phyloP scores from a whole-genome alignment of 2,888 invertebrate genomes.

The Ommatoiulus sabulosus region DNA sequence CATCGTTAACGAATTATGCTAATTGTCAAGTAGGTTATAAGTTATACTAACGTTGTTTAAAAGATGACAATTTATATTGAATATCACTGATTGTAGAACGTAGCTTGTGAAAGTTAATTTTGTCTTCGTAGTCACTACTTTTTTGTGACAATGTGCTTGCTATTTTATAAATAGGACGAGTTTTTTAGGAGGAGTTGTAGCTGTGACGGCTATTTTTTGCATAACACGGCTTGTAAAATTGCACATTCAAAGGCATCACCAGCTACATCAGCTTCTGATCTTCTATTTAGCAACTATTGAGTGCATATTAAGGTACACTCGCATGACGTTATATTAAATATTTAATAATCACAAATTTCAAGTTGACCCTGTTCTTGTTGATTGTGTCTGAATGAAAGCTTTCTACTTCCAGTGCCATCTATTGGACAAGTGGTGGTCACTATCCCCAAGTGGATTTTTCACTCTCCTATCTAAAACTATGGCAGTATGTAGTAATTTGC shows the following conservation, averaged over 20 bases:
- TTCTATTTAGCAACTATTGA: slow-evolving; percentile 70
- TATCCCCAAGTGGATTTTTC: slow-evolving; percentile 70
- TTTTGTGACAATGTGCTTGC: too few species aligned
- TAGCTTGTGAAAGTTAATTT: too few species aligned
- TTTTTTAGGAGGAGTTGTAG: slow-evolving; percentile 63
- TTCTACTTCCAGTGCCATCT: slow-evolving; percentile 67
- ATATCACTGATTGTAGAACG: too few species aligned
- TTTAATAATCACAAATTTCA: too few species aligned
- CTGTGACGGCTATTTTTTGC: slow-evolving; percentile 67
- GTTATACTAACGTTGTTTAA: too few species aligned
- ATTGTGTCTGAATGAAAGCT: background rate
- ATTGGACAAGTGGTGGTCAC: slow-evolving; percentile 68
- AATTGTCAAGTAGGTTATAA: too few species aligned
- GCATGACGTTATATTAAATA: background rate
- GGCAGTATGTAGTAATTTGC: slow-evolving; percentile 70
- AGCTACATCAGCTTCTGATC: slow-evolving; percentile 71
- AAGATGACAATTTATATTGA: too few species aligned
- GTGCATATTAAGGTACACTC: slow-evolving; percentile 68
- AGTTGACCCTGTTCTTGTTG: too few species aligned
- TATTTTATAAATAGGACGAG: slow-evolving; percentile 51
- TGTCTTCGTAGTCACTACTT: too few species aligned
- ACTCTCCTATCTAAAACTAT: slow-evolving; percentile 69
- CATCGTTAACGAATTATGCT: too few species aligned
- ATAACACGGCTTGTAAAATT: slow-evolving; percentile 69
- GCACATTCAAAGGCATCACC: slow-evolving; percentile 69